Conservation (phyloP, 2,797 vertebrate species). For the Acipenser oxyrinchus region DNA sequence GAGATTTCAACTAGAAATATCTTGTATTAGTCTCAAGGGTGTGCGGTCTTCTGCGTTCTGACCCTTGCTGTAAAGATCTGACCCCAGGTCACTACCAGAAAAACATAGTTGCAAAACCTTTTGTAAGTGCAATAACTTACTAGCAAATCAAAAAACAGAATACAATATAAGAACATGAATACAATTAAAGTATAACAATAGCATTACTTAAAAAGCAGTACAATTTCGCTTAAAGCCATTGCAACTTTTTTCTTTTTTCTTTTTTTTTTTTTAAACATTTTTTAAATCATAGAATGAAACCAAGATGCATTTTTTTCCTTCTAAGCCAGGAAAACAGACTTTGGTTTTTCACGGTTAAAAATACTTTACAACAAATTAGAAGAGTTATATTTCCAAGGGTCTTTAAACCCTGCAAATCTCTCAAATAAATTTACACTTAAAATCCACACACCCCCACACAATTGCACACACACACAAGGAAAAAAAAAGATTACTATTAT, state of each 20-base stretch:
- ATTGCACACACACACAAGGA: conserved; percentile 43
- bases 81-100: conserved; percentile 20
- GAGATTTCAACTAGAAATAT: no score
- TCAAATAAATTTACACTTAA: conserved; percentile 43
- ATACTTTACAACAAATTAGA: conserved; percentile 47
- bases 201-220: conserved; percentile 45
- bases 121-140: conserved; percentile 81
- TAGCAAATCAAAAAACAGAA: conserved; percentile 58
- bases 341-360: conserved; percentile 37
- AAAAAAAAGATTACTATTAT: conserved; percentile 35
- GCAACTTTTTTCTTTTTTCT: conserved; percentile 20
- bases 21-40: no score
- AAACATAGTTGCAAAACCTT: conserved; percentile 29
- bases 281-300: no score
- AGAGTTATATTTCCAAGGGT: conserved; percentile 36
- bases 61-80: conserved; percentile 19
- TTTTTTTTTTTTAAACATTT: background rate
- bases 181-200: conserved; percentile 43
- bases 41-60: no score
- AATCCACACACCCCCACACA: conserved; percentile 29
- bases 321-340: conserved; percentile 39
- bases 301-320: conserved; percentile 7
- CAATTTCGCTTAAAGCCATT: conserved; percentile 50
- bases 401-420: conserved; percentile 41
- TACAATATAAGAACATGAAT: conserved; percentile 46